Evolutionary conservation across 2,113 vertebrate species (phyloP), one percentile per base, ranked within the genome.

Genomic region (Scomber colias): DNA sequence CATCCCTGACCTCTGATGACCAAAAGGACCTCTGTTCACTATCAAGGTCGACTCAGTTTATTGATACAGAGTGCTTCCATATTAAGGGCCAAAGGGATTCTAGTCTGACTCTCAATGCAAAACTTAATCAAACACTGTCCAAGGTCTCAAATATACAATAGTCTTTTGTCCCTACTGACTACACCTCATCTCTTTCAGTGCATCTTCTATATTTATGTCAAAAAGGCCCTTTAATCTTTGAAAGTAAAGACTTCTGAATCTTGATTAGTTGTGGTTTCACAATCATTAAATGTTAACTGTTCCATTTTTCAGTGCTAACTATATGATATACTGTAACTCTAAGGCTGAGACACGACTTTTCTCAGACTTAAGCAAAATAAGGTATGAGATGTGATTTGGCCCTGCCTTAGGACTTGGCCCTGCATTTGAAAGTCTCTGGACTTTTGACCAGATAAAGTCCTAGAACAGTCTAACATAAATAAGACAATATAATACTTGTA

Each of bases 51-150:
- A 19, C 31, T 62, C 44, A 0, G 13, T 70, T 44, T 57, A 61
- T 66, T 51, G 51, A 75, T 65, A 77, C 17, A 70, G 27, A 67
- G 56, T 57, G 31, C 15, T 73, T 65, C 70, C 31, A 27, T 61
- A 11, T 79, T 31, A 19, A 31, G 16, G 9, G 45, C 27, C 61
- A 27, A 49, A 60, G 48, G 16, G 16, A 63, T 21, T 55, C 64
- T 10, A 60, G 35, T 15, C 11, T 55, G 4, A 51, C 19, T 61
- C 11, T 15, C 31, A 50, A 15, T n/a, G 54, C 27, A 51, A 54
- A 49, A 54, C 55, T 12, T 40, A 13, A 17, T 50, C 46, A 24
- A 65, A 56, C 50, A 35, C 13, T n/a, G 21, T 15, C 46, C 54
- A 24, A 21, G 13, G 40, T 35, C 6, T 35, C 31, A 40, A 40